phyloP scores from a whole-genome alignment of 64 coral and sea anemone species.

The Pocillopora damicornis region DNA sequence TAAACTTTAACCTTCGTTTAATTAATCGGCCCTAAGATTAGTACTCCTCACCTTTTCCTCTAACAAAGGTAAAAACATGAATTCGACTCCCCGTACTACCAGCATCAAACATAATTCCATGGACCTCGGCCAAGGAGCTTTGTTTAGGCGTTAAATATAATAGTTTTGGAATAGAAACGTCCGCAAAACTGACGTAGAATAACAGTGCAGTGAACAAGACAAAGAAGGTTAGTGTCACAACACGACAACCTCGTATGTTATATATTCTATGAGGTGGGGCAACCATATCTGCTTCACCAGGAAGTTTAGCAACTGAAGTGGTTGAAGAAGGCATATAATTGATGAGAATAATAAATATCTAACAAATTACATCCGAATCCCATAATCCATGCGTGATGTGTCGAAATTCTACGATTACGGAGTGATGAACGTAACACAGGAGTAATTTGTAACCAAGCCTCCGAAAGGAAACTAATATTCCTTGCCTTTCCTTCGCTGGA shows the following conservation, averaged over 20 bases:
- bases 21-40: no score
- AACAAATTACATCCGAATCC: no score
- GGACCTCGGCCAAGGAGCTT: not conserved
- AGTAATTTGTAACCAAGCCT: no score
- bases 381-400: no score
- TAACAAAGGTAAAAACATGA: conserved; percentile 78
- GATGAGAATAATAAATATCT: no score
- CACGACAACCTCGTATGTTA: conserved; percentile 4
- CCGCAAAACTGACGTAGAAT: not conserved
- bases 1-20: no score
- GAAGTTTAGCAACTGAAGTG: not conserved
- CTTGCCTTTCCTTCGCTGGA: no score
- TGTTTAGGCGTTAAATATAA: not conserved
- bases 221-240: not conserved
- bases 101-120: conserved; percentile 96
- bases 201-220: not conserved
- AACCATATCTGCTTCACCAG: not conserved
- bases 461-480: no score
- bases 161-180: not conserved
- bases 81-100: conserved; percentile 95
- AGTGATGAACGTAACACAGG: no score
- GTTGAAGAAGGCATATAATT: no score
- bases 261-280: not conserved
- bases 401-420: no score
- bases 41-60: conserved; percentile 40